Percentiles rank a stretch among this genome's conserved stretches.
Evolutionary conservation across 1,140 invertebrate species (phyloP).

Genomic region (Formica exsecta): DNA sequence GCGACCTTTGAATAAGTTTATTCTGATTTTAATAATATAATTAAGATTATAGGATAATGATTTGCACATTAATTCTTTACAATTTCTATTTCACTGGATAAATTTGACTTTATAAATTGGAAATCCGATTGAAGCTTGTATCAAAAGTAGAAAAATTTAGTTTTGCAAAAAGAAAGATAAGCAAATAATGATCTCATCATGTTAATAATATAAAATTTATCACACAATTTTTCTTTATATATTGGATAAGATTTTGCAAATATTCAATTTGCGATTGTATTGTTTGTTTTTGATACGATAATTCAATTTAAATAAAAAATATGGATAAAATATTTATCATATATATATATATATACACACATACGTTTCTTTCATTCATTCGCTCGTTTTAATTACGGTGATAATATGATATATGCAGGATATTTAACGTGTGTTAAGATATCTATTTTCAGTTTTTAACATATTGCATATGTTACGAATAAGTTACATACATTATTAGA

Average conservation of each 20-base stretch:
- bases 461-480: background rate
- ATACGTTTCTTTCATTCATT: background rate
- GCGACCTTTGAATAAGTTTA: background rate
- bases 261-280: background rate
- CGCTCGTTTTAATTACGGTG: background rate
- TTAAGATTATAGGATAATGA: background rate
- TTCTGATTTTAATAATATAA: background rate
- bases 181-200: background rate
- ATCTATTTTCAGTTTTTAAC: background rate
- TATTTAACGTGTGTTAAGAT: conserved; percentile 10
- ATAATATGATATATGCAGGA: conserved; percentile 6
- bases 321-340: too few species aligned
- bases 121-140: background rate
- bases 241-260: background rate
- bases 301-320: too few species aligned
- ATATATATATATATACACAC: background rate
- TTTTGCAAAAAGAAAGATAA: background rate
- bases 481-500: conserved; percentile 37
- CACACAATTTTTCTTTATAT: background rate
- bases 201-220: background rate
- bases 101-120: background rate
- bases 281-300: background rate
- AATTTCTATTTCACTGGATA: background rate
- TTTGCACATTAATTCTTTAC: background rate
- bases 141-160: background rate